Base-by-base conservation (phyloP, 2,113 vertebrate genomes). In the Archilochus colubris region DNA sequence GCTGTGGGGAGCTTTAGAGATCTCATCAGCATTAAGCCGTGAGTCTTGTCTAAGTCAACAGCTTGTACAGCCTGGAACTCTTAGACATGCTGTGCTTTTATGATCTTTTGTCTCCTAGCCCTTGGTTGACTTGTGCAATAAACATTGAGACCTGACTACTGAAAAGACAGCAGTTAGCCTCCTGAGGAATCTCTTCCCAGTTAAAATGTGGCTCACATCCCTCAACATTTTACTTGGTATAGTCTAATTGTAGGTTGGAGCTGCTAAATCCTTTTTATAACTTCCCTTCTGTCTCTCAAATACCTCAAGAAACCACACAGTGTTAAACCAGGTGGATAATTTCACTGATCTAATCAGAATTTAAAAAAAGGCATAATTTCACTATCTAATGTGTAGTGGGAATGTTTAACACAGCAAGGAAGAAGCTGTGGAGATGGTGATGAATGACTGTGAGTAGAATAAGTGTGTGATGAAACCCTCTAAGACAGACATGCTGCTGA, bases 1-100 rank as follows among this genome's bases (percentile, higher is more conserved):
- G 97, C 98, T 17, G 98, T 98, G 7, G 98, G 99, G 90, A 99
- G 98, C 96, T 99, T 99, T 94, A 97, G 98, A 94, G 99, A 99
- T 78, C 98, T 99, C 79, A 98, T 99, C 96, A 99, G 97, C 94
- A 99, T 99, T 97, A 99, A 99, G 96, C 99, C 99, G 99, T 99
- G 96, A 99, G 99, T 98, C 53, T 57, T 64, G 82, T 84, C 80
- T 54, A 36, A 88, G 64, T 88, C 80, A 86, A 17, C 61, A 53
- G 48, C 54, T 83, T 22, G 14, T 19, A n/a, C 16, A 68, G 86
- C 51, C 46, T 66, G 48, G 27, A 92, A 46, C 27, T 82, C 30
- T 11, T 11, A 22, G 15, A 21, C 19, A 16, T 70, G 55, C 44
- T 91, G 13, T 89, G 55, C 44, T 67, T 90, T 72, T 55, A 22